Evolutionary conservation across 2,888 invertebrate genomes (phyloP).

Genomic region (Macropis europaea): DNA sequence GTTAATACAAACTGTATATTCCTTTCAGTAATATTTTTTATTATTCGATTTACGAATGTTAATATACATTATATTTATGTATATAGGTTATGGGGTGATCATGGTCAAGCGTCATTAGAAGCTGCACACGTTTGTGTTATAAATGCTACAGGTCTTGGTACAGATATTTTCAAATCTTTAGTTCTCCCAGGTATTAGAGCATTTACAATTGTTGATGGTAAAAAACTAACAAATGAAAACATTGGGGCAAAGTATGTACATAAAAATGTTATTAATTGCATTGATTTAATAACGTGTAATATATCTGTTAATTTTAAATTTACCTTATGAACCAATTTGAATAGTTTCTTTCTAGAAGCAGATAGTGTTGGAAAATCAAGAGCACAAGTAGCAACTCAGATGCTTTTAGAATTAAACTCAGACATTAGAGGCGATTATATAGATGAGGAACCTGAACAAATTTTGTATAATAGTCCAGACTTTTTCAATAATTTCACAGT

Average conservation of each 20-base stretch:
- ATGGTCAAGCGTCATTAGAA: slow-evolving; percentile 94
- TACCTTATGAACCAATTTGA: slow-evolving; percentile 44
- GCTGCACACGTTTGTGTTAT: slow-evolving; percentile 94
- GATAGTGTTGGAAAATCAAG: slow-evolving; percentile 91
- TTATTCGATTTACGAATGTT: background rate
- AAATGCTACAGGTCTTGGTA: slow-evolving; percentile 95
- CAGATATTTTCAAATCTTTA: slow-evolving; percentile 96
- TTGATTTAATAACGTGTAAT: background rate
- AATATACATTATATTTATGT: background rate
- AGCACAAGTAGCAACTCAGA: slow-evolving; percentile 90
- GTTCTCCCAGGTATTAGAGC: slow-evolving; percentile 96
- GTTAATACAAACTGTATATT: background rate
- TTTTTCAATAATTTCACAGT: slow-evolving; percentile 94
- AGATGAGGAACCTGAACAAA: slow-evolving; percentile 92
- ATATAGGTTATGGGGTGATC: slow-evolving; percentile 97
- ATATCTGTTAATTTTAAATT: background rate
- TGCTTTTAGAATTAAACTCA: slow-evolving; percentile 93
- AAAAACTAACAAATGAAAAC: slow-evolving; percentile 93
- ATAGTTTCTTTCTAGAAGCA: slow-evolving; percentile 93
- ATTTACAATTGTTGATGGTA: slow-evolving; percentile 94
- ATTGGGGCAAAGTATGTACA: slow-evolving; percentile 91
- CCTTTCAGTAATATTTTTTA: background rate
- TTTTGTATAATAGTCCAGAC: slow-evolving; percentile 91
- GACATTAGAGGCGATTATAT: slow-evolving; percentile 96
- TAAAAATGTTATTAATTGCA: background rate